These are phyloP conservation scores for Forbesichthys papilliferus DNA, from an alignment of 2,113 vertebrate genomes.

Conservation along the genomic window DNA sequence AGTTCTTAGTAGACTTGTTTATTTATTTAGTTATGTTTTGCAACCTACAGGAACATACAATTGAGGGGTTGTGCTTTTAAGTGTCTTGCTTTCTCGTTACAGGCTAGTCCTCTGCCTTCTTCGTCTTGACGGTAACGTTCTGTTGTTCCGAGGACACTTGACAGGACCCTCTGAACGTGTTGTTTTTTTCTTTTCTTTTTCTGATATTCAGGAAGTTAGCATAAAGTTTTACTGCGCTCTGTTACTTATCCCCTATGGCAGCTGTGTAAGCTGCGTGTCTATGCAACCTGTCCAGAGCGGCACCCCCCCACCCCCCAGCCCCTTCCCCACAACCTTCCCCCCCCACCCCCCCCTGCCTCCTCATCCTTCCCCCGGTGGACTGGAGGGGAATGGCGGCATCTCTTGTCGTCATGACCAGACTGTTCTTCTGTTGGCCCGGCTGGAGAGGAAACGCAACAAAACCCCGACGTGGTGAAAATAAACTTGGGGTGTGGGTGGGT, in stretches of 20 bases:
- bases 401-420: slow-evolving; percentile 80
- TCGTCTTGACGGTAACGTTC: slow-evolving; percentile 86
- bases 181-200: slow-evolving; percentile 80
- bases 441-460: slow-evolving; percentile 62
- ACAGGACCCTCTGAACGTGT: slow-evolving; percentile 57
- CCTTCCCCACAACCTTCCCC: too few relatives aligned
- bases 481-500: slow-evolving; percentile 23
- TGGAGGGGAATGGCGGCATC: slow-evolving; percentile 80
- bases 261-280: slow-evolving; percentile 98
- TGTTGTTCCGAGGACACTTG: slow-evolving; percentile 80
- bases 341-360: too few relatives aligned
- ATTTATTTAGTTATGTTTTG: too few relatives aligned
- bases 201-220: slow-evolving; percentile 99
- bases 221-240: slow-evolving; percentile 90
- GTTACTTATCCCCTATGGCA: slow-evolving; percentile 94
- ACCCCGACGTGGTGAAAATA: slow-evolving; percentile 51
- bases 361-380: slow-evolving; percentile 80
- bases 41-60: background rate
- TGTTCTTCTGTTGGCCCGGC: slow-evolving; percentile 83
- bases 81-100: slow-evolving; percentile 19
- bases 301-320: slow-evolving; percentile 80
- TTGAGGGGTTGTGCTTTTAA: background rate
- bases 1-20: too few relatives aligned
- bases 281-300: slow-evolving; percentile 96
- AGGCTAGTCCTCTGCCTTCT: slow-evolving; percentile 95